These are phyloP conservation scores for Strix uralensis DNA, from an alignment of 2,113 vertebrate genomes.

Conservation along the genomic window DNA sequence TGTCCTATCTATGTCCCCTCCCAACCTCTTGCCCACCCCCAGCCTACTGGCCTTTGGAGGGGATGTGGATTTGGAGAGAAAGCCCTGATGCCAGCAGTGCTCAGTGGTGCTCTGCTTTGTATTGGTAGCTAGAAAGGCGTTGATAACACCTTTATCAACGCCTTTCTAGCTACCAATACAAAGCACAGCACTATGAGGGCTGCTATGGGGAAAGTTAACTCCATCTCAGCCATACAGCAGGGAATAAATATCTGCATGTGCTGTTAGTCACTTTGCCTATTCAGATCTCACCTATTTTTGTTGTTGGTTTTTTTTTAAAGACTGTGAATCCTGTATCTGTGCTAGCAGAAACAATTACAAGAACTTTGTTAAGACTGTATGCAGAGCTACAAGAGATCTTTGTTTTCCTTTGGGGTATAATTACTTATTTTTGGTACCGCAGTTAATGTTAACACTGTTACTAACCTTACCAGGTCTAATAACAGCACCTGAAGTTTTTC, in stretches of 20 bases:
- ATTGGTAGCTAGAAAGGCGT: no score
- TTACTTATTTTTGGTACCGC: background rate
- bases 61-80: background rate
- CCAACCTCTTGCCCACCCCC: background rate
- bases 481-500: background rate
- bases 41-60: background rate
- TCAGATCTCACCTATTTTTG: background rate
- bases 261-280: background rate
- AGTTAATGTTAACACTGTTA: background rate
- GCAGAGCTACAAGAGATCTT: background rate
- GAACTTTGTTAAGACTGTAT: background rate
- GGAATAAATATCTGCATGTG: background rate
- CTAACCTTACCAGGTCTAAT: background rate
- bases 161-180: background rate
- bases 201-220: background rate
- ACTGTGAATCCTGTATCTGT: background rate
- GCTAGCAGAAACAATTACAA: background rate
- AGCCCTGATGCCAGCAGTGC: background rate
- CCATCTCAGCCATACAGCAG: background rate
- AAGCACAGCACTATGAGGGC: background rate
- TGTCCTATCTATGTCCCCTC: background rate
- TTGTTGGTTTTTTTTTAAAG: background rate
- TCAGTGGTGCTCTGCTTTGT: background rate
- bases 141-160: no score
- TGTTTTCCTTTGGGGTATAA: background rate